Evolutionary conservation across 2,113 vertebrate genomes (phyloP).

Genomic region (Syngnathoides biaculeatus): DNA sequence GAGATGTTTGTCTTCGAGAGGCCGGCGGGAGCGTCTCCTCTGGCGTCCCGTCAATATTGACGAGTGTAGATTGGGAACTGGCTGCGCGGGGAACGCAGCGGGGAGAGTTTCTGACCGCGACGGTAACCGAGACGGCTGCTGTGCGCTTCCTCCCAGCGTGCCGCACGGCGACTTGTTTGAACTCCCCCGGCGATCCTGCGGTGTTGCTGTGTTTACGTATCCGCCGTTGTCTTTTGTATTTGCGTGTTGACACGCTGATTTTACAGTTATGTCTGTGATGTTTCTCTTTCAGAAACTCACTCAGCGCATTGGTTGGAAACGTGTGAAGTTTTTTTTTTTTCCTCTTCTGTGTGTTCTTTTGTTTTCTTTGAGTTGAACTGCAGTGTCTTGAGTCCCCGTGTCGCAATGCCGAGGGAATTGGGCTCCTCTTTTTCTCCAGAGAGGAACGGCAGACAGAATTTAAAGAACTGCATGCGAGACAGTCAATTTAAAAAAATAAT

Average conservation of each 20-base stretch:
- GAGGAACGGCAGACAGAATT: not conserved
- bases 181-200: slow-evolving; percentile 10
- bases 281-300: slow-evolving; percentile 5
- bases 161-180: slow-evolving; percentile 6
- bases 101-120: slow-evolving; percentile 47
- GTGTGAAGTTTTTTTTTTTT: not conserved
- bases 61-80: slow-evolving; percentile 47
- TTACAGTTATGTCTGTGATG: slow-evolving; percentile 4
- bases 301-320: not conserved
- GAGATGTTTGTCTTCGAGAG: slow-evolving; percentile 60
- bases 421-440: slow-evolving; percentile 24
- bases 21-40: slow-evolving; percentile 36
- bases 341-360: not conserved
- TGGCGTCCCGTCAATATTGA: slow-evolving; percentile 68
- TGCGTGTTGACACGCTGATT: slow-evolving; percentile 3
- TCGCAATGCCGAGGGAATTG: slow-evolving; percentile 27
- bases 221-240: slow-evolving; percentile 4
- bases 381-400: slow-evolving; percentile 22
- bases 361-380: not conserved
- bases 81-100: slow-evolving; percentile 26
- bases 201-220: slow-evolving; percentile 9
- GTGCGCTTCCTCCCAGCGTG: slow-evolving; percentile 28
- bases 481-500: slow-evolving; percentile 4
- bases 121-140: slow-evolving; percentile 45
- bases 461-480: slow-evolving; percentile 12